phyloP scores from a whole-genome alignment of 1,140 invertebrate genomes.

The Aradophagus sp. region DNA sequence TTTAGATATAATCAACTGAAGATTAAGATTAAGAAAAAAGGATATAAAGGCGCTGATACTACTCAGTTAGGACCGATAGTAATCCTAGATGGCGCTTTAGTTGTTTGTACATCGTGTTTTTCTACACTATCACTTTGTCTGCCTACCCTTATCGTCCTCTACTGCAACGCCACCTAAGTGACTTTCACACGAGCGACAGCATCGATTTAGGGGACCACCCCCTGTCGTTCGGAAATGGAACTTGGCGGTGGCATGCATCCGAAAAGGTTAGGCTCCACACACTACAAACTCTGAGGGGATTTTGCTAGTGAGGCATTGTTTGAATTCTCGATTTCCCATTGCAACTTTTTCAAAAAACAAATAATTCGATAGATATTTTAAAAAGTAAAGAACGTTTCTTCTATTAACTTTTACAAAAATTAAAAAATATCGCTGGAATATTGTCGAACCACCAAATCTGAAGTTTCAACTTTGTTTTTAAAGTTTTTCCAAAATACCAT shows the following conservation, averaged over 20 bases:
- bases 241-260: conserved; percentile 32
- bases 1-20: conserved; percentile 58
- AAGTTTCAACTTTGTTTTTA: no score
- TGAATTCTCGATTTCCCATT: no score
- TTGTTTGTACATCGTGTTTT: conserved; percentile 71
- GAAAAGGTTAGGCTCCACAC: conserved; percentile 54
- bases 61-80: conserved; percentile 66
- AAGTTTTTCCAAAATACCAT: no score
- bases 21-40: conserved; percentile 17
- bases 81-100: conserved; percentile 71
- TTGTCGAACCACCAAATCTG: no score
- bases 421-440: no score
- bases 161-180: conserved; percentile 20
- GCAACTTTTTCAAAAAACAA: no score
- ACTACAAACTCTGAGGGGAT: conserved; percentile 59
- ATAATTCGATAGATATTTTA: no score
- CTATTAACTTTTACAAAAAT: no score
- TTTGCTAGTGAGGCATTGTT: conserved; percentile 49
- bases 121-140: conserved; percentile 67
- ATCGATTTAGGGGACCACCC: conserved; percentile 3
- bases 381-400: no score
- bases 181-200: conserved; percentile 13
- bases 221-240: conserved; percentile 21
- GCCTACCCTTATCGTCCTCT: conserved; percentile 60
- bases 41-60: conserved; percentile 66